Conservation (phyloP, 1,140 invertebrate genomes). For the Theocolax elegans region DNA sequence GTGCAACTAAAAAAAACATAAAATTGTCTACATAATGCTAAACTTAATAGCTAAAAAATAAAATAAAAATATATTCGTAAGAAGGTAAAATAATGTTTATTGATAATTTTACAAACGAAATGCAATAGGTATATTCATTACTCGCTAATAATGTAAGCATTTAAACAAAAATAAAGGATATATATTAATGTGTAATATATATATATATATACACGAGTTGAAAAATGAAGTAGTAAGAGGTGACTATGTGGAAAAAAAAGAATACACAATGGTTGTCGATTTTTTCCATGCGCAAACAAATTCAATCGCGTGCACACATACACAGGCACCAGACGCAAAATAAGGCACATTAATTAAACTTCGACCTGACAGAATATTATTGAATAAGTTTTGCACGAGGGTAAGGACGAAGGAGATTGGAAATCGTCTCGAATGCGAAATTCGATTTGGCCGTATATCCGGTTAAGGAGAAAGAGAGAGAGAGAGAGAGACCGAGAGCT, state of each 20-base stretch:
- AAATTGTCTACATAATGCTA: too few species aligned
- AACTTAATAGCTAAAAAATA: constrained; percentile 8
- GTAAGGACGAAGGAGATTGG: background rate
- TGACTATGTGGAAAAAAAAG: too few species aligned
- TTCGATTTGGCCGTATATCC: constrained; percentile 32
- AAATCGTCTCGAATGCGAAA: constrained; percentile 34
- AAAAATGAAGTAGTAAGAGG: too few species aligned
- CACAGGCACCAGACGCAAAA: background rate
- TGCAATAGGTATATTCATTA: background rate
- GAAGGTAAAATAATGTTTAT: constrained; percentile 11
- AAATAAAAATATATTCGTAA: background rate
- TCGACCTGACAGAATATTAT: constrained; percentile 17
- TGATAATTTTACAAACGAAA: constrained; percentile 23
- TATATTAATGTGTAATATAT: too few species aligned
- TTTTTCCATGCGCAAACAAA: background rate
- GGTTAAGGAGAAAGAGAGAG: background rate
- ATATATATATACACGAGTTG: too few species aligned
- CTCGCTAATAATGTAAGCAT: too few species aligned
- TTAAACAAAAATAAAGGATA: background rate
- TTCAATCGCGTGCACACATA: background rate
- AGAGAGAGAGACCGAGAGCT: constrained; percentile 8
- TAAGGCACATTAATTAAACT: constrained; percentile 25
- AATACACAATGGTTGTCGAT: background rate
- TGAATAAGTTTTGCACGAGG: constrained; percentile 29
- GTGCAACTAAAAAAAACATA: too few species aligned